These are phyloP conservation scores for Synanthedon vespiformis DNA, from an alignment of 2,888 invertebrate species.

Conservation along the genomic window DNA sequence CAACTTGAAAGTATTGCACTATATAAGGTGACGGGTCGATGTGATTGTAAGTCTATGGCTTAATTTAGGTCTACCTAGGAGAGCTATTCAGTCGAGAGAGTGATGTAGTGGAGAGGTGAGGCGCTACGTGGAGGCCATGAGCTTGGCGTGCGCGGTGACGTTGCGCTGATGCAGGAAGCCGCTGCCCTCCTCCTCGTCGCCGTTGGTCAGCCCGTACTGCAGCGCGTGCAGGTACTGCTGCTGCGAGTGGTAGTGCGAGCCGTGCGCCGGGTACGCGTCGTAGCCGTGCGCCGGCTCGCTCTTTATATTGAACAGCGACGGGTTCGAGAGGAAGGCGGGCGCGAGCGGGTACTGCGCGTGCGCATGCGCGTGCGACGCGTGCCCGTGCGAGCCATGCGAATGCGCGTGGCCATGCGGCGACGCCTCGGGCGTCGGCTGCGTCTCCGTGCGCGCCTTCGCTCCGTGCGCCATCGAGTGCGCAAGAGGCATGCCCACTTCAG, in stretches of 20 bases:
- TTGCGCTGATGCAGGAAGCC: constrained; percentile 88
- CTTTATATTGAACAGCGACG: constrained; percentile 59
- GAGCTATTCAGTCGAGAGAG: not conserved
- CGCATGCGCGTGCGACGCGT: constrained; percentile 29
- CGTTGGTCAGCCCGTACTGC: constrained; percentile 53
- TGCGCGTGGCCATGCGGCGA: constrained; percentile 68
- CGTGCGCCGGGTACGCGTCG: constrained; percentile 33
- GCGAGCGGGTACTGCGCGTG: constrained; percentile 31
- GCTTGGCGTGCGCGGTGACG: constrained; percentile 85
- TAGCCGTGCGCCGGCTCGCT: constrained; percentile 43
- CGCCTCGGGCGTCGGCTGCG: constrained; percentile 35
- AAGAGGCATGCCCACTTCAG: constrained; percentile 54
- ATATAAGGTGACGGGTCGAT: no score
- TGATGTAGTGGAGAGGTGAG: not conserved
- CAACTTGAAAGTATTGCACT: no score
- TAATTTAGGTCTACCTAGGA: no score
- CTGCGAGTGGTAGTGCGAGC: constrained; percentile 52
- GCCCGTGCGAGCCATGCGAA: constrained; percentile 41
- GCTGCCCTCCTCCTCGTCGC: constrained; percentile 71
- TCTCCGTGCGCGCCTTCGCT: constrained; percentile 26
- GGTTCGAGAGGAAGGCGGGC: constrained; percentile 41
- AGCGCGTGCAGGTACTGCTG: constrained; percentile 71
- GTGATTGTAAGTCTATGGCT: no score
- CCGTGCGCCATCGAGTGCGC: constrained; percentile 28
- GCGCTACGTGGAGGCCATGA: constrained; percentile 84